Base-by-base conservation (phyloP, 2,888 invertebrate species). In the Hemaris fuciformis region DNA sequence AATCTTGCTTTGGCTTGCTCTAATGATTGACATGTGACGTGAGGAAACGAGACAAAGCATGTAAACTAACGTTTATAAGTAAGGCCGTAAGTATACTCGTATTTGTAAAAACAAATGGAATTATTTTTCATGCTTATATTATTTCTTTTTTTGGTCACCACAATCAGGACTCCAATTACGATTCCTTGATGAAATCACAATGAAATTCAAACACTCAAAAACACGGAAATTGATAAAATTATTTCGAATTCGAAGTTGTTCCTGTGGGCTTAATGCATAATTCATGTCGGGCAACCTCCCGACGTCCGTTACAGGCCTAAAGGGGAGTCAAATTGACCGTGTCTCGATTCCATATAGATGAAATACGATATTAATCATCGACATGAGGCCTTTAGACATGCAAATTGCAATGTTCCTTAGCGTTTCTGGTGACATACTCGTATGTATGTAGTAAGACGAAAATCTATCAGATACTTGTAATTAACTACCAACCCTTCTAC, bases 271-370 rank as follows among this genome's bases (percentile, higher is more conserved):
- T 83, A 79, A 89, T 90, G 87, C 85, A 85, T 90, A 87, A 90
- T 90, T 90, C 89, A 90, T 89, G 78, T 81, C 71, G 66, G 66
- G 69, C 74, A 70, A 77, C 74, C 77, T 71, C 66, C 73, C 69
- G 68, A 76, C 75, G 83, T 77, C 84, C 81, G 81, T 77, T 81
- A 74, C 75, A 77, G 72, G 75, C 70, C 78, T 73, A 75, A 84
- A 83, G 83, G 74, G 78, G 81, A 68, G 77, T 80, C 80, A 85
- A 88, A 89, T 87, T 82, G 87, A 81, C 84, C 84, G 83, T 80
- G 74, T 80, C 83, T 84, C 74, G 82, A 78, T 72, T 77, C 74
- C 75, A 79, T 79, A 81, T 73, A 79, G 81, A 79, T 73, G 76
- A 76, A 74, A 74, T 68, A 71, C 73, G 62, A 79, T 79, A 80